Conservation (phyloP, 2,113 vertebrate species). For the Zingel zingel region DNA sequence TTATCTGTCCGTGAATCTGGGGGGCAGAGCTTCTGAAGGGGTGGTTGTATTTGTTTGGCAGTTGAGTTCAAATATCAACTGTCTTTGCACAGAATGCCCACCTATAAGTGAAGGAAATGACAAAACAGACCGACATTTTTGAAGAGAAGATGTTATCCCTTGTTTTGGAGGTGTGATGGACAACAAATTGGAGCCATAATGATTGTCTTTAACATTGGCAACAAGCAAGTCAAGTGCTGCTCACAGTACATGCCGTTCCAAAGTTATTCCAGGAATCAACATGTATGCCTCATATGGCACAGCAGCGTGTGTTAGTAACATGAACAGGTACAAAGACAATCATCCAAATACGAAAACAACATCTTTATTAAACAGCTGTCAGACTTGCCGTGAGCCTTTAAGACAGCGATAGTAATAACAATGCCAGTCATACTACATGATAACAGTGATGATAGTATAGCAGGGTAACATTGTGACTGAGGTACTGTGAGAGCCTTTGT, state of each 20-base stretch:
- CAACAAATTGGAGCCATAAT: neutral
- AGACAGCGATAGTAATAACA: neutral
- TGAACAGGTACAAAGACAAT: neutral
- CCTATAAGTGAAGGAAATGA: neutral
- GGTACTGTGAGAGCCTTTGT: constrained; percentile 13
- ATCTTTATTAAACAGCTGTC: neutral
- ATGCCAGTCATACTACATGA: neutral
- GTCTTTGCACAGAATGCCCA: too few relatives aligned
- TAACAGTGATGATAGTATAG: neutral
- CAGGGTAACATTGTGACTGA: neutral
- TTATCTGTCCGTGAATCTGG: too few relatives aligned
- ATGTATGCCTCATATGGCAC: neutral
- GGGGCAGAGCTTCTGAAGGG: too few relatives aligned
- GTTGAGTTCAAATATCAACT: too few relatives aligned
- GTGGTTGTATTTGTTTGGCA: too few relatives aligned
- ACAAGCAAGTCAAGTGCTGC: too few relatives aligned
- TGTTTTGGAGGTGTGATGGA: neutral
- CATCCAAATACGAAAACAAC: neutral
- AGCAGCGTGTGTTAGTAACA: too few relatives aligned
- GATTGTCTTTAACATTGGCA: neutral
- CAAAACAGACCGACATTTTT: neutral
- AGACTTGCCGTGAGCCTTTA: too few relatives aligned
- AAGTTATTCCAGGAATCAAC: neutral
- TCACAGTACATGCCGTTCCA: too few relatives aligned
- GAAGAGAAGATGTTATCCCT: neutral